Evolutionary conservation across 2,797 vertebrate genomes (phyloP).

Genomic region (Cuculus canorus): DNA sequence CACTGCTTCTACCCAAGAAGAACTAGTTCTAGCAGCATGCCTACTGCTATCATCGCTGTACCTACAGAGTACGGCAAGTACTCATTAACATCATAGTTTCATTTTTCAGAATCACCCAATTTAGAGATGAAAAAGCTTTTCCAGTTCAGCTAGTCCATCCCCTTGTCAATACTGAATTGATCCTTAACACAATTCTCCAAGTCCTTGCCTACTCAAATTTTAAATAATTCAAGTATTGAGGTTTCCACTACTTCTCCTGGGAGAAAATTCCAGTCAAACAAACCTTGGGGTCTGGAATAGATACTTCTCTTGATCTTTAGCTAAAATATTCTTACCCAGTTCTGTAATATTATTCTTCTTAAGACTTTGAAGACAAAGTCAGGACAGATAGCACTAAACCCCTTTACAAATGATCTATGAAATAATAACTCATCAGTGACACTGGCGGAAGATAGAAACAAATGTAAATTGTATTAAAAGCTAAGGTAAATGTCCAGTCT

Average conservation of each 20-base stretch:
- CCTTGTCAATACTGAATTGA: not conserved
- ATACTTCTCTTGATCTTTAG: not conserved
- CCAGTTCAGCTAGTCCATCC: not conserved
- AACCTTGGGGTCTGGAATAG: not conserved
- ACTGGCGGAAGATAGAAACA: not conserved
- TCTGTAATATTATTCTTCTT: not conserved
- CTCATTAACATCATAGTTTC: not conserved
- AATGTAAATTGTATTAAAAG: not conserved
- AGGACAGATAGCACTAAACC: fast-evolving
- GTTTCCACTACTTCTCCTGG: not conserved
- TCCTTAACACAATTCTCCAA: not conserved
- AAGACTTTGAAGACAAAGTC: not conserved
- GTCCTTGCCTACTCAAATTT: not conserved
- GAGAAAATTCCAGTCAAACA: not conserved
- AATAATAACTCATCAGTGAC: not conserved
- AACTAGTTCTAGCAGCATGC: not conserved
- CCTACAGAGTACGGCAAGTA: not conserved
- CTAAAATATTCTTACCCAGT: not conserved
- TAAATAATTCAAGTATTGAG: not conserved
- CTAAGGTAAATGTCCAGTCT: not conserved
- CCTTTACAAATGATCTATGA: not conserved
- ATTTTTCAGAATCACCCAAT: not conserved
- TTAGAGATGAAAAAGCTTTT: not conserved
- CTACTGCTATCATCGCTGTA: not conserved
- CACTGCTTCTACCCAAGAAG: not conserved